These are phyloP conservation scores for Drosophila sulfurigaster DNA, from an alignment of 1,140 invertebrate species.

Conservation along the genomic window DNA sequence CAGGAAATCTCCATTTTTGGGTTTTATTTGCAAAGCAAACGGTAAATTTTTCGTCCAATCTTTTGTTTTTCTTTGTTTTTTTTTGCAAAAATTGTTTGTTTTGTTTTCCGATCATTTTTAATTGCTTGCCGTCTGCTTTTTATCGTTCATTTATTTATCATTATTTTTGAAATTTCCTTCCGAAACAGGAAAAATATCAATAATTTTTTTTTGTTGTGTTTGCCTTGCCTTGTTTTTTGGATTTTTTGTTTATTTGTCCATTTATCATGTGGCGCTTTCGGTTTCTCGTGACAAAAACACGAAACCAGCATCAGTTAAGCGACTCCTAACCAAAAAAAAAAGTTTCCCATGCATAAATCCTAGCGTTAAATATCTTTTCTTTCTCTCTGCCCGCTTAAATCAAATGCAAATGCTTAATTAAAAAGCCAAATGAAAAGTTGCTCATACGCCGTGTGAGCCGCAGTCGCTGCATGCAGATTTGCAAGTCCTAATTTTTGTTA, in stretches of 20 bases:
- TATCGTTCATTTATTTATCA: no score
- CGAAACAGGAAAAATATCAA: background rate
- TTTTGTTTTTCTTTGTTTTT: conserved; percentile 37
- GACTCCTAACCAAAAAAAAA: conserved; percentile 13
- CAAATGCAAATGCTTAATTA: conserved; percentile 50
- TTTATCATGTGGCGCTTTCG: conserved; percentile 32
- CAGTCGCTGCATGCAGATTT: conserved; percentile 66
- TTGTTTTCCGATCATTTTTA: conserved; percentile 33
- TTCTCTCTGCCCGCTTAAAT: conserved; percentile 3
- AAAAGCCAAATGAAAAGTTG: conserved; percentile 48
- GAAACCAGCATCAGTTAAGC: conserved; percentile 24
- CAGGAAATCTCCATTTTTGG: conserved; percentile 85
- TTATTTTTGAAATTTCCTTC: background rate
- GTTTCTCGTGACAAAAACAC: conserved; percentile 23
- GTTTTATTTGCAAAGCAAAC: conserved; percentile 85
- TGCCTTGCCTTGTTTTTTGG: conserved; percentile 2
- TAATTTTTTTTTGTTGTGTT: background rate
- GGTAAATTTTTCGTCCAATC: conserved; percentile 70
- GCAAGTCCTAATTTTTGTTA: conserved; percentile 69
- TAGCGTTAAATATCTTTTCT: background rate
- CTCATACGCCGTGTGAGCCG: conserved; percentile 60
- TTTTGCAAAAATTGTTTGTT: conserved; percentile 40
- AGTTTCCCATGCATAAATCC: conserved; percentile 61
- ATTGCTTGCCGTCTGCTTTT: conserved; percentile 3
- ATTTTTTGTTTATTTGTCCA: background rate